These are phyloP conservation scores for Xyliphius kryptos DNA, from an alignment of 2,113 vertebrate species.

Conservation along the genomic window DNA sequence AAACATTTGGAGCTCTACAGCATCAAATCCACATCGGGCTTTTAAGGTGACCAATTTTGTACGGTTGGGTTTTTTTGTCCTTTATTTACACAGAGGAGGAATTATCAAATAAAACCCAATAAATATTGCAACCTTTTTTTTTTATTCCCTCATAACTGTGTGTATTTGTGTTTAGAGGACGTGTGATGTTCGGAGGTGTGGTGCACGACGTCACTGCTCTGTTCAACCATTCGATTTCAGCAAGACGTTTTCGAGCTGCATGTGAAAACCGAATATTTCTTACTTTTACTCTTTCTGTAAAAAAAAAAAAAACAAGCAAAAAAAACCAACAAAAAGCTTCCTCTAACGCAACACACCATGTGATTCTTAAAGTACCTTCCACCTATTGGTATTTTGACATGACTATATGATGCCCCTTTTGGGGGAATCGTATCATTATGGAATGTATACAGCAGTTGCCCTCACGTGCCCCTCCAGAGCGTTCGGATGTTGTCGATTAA, in stretches of 20 bases:
- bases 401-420: constrained; percentile 33
- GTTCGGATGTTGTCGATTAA: constrained; percentile 40
- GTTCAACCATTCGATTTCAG: constrained; percentile 43
- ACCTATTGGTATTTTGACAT: constrained; percentile 47
- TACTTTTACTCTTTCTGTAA: constrained; percentile 65
- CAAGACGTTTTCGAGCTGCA: constrained; percentile 60
- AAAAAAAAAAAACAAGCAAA: background rate
- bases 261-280: constrained; percentile 66
- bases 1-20: too few species aligned
- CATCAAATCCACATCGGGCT: too few species aligned
- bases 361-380: constrained; percentile 42
- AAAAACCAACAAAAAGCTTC: constrained; percentile 33
- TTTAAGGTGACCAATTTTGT: too few species aligned
- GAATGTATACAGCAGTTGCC: background rate
- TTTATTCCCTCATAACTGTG: too few species aligned
- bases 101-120: too few species aligned
- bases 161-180: too few species aligned
- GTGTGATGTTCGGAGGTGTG: too few species aligned
- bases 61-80: too few species aligned
- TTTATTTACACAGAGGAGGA: too few species aligned
- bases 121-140: too few species aligned
- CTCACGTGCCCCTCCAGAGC: background rate
- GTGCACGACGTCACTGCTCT: background rate
- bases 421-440: constrained; percentile 33
- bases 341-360: constrained; percentile 55